Evolutionary conservation across 2,888 invertebrate genomes (phyloP), one percentile per base, ranked within the genome.

Genomic region (Tinea semifulvella): DNA sequence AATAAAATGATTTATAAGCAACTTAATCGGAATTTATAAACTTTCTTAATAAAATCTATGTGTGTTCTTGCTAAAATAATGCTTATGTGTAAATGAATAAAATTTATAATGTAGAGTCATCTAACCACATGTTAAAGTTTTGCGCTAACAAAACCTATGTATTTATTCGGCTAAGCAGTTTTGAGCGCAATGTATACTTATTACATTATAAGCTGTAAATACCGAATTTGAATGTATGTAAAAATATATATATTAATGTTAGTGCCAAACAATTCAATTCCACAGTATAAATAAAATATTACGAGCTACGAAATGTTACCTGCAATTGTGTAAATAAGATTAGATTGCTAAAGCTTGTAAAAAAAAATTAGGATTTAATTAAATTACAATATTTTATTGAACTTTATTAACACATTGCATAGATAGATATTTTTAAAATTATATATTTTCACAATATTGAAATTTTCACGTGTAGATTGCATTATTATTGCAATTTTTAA

Each of bases 221-320:
- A 76, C 56, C 58, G 57, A 58, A 59, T 62, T 65, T 66, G 60
- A 67, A 66, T 66, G 66, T 70, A 68, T 65, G 68, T 56, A 63
- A 61, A 60, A 61, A 57, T 17, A 68, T 71, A 69, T 69, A 65
- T 70, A 73, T 74, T 62, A 61, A 75, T 71, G 69, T 74, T 80
- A 77, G 79, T 80, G 79, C 79, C 79, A 80, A 80, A 72, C 72
- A 70, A 71, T 65, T 68, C 67, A 65, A 60, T 63, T 58, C 57
- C 60, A 61, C 40, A 31, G 11, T 5, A 10, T 16, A 25, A 42
- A 13, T 13, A 14, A 27, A 16, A 8, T 27, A 17, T 17, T 14
- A 7, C 3, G 10, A 17, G n/a, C 20, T 19, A 26, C 25, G 27
- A 42, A n/a, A n/a, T n/a, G 2, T 25, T 39, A 5, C 5, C 39